Base-by-base conservation (phyloP, 2,797 vertebrate genomes). In the Thunnus albacares region DNA sequence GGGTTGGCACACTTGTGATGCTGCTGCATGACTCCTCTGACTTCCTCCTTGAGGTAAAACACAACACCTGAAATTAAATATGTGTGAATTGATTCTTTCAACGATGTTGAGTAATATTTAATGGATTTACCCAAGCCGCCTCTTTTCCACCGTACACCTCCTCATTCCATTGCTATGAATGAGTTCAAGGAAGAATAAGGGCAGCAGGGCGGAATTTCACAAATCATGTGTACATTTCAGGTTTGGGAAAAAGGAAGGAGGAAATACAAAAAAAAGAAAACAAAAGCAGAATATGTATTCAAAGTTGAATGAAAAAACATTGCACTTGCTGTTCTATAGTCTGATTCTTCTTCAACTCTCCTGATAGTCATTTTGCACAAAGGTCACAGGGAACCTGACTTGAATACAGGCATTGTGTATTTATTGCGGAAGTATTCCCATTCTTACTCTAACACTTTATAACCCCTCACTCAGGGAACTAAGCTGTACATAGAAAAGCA, bases 21-120 rank as follows among this genome's bases (percentile, higher is more conserved):
- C 90, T 97, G 72, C 38, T 98, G 43, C 97, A 98, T 0, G 97
- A 97, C 64, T 94, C 94, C 0, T 94, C 96, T 0, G 97, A 98
- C 91, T 94, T 94, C 76, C 84, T 98, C 24, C 90, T 98, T 51
- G 97, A 98, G 97, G 97, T 98, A 90, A 81, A 78, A 49, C 30
- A 7, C 15, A 43, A 30, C 3, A 49, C 28, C 3, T 22, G 6
- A 38, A n/a, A 43, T 53, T 43, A n/a, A 35, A 11, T 55, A 12
- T 20, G 11, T 14, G 0, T 11, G 2, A 35, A 22, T 1, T 56
- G 4, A 47, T 33, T 66, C n/a, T 30, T 6, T 76, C 6, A 20
- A 2, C n/a, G 7, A 3, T 43, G 41, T 14, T 14, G 12, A 43
- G 41, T 4, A 43, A 5, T 56, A 55, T 41, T 57, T 26, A 18